phyloP scores from a whole-genome alignment of 2,888 invertebrate genomes.

The Drosophila subsilvestris region DNA sequence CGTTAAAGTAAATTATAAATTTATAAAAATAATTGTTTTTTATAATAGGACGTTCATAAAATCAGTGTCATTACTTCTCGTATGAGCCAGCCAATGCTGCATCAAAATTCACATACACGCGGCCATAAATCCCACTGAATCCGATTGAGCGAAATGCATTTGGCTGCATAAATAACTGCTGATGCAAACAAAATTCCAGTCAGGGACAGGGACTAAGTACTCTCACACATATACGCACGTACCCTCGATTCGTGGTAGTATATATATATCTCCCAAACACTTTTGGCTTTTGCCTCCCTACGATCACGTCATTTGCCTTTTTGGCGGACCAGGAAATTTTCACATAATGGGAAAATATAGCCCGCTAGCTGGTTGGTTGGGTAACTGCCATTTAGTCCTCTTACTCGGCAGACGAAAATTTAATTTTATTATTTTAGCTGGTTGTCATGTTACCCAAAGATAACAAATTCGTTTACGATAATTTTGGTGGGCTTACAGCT shows the following conservation, averaged over 20 bases:
- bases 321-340: constrained; percentile 5
- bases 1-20: constrained; percentile 1
- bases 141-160: constrained; percentile 39
- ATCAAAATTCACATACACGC: neutral
- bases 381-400: neutral
- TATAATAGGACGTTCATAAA: no score
- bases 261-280: constrained; percentile 21
- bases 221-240: constrained; percentile 10
- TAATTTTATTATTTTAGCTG: constrained; percentile 51
- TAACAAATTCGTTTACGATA: constrained; percentile 47
- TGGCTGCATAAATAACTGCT: constrained; percentile 51
- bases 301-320: neutral
- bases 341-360: constrained; percentile 35
- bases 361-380: constrained; percentile 4
- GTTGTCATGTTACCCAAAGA: constrained; percentile 47
- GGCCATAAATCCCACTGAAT: constrained; percentile 27
- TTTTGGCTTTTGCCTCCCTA: constrained; percentile 36
- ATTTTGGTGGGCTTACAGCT: constrained; percentile 28
- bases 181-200: constrained; percentile 41
- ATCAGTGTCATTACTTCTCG: neutral
- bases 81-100: neutral
- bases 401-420: neutral
- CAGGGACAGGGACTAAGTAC: constrained; percentile 30
- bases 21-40: neutral
- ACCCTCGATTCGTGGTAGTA: neutral